Conservation (phyloP, 2,888 invertebrate species). For the Ophioninae sp. region DNA sequence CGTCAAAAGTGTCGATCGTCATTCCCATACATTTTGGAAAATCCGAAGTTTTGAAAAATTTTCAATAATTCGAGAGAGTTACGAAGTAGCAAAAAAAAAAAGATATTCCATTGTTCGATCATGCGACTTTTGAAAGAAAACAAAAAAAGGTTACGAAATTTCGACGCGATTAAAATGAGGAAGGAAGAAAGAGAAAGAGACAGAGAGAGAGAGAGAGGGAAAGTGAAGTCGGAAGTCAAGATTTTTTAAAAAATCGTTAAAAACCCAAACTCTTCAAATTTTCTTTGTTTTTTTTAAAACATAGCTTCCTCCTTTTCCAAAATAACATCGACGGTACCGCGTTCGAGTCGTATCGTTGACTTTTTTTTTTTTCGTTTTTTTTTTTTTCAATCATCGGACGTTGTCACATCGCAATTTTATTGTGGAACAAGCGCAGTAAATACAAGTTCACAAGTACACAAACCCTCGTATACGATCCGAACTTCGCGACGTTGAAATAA, state of each 20-base stretch:
- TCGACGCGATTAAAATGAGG: background rate
- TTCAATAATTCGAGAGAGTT: background rate
- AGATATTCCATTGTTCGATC: background rate
- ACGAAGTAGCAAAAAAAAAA: background rate
- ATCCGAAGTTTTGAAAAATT: background rate
- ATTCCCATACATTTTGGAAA: background rate
- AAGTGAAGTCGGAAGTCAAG: background rate
- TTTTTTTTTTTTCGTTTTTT: background rate
- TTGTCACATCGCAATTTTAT: conserved; percentile 60
- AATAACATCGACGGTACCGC: background rate
- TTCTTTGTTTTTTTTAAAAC: background rate
- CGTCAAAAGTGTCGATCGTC: background rate
- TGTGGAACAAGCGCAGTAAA: conserved; percentile 66
- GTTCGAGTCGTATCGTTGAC: background rate
- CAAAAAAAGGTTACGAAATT: background rate
- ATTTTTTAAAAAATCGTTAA: conserved; percentile 1
- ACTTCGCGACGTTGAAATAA: conserved; percentile 61
- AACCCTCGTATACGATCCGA: conserved; percentile 61
- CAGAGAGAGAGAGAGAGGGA: conserved; percentile 15
- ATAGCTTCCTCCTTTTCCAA: background rate
- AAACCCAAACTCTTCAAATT: background rate
- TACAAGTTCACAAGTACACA: conserved; percentile 68
- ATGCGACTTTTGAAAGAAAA: background rate
- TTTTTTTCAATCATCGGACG: conserved; percentile 11
- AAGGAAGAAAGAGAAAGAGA: background rate